phyloP scores from a whole-genome alignment of 2,888 invertebrate species.

The Platerodrilus igneus region DNA sequence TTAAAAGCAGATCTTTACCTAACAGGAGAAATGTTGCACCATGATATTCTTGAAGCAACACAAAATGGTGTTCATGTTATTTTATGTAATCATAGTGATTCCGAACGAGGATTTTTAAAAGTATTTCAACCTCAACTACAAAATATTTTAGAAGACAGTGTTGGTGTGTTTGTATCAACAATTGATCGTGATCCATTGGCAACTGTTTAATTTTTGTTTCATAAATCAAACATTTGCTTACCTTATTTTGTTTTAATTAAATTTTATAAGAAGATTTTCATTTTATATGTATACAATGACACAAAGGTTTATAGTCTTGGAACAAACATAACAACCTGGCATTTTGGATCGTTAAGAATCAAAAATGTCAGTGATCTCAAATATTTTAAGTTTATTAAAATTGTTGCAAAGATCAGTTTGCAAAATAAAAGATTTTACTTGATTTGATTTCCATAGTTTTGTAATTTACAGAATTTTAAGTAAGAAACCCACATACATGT shows the following conservation, averaged over 20 bases:
- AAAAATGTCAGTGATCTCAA: no score
- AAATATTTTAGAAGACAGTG: conserved; percentile 43
- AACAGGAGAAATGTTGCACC: conserved; percentile 94
- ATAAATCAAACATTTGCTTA: no score
- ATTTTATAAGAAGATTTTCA: conserved; percentile 1
- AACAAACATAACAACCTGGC: no score
- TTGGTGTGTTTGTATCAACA: conserved; percentile 64
- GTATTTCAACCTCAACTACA: conserved; percentile 51
- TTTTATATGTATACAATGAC: conserved; percentile 5
- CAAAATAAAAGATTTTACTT: no score
- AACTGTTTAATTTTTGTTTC: conserved; percentile 60
- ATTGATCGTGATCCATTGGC: conserved; percentile 73
- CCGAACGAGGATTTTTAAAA: conserved; percentile 81
- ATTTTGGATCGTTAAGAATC: no score
- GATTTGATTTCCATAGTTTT: no score
- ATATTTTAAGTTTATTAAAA: no score
- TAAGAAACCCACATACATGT: no score
- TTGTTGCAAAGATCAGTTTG: no score
- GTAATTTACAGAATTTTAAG: no score
- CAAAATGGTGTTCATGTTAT: conserved; percentile 77
- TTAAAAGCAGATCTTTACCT: conserved; percentile 74
- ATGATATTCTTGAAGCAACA: conserved; percentile 82
- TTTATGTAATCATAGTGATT: conserved; percentile 89
- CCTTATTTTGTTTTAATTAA: no score
- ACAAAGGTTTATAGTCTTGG: no score